A percentile compares a stretch with the other conserved stretches of the same genome.
These are phyloP conservation scores for Melanostigma gelatinosum DNA, from an alignment of 2,113 vertebrate species.

Conservation along the genomic window DNA sequence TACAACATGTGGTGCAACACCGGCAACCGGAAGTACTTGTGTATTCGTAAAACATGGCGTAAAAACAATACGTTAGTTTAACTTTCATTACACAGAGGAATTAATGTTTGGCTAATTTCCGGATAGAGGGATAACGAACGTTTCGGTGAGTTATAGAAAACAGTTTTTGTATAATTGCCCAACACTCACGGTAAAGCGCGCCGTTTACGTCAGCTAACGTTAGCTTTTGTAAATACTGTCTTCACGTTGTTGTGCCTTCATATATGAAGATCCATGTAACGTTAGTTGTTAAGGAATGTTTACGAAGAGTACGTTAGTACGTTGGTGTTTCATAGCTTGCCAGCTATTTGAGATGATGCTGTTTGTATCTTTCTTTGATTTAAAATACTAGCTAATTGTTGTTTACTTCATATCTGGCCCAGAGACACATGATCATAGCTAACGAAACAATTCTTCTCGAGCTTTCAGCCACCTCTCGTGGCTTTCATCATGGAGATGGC, in stretches of 20 bases:
- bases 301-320: neutral
- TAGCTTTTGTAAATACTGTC: slow-evolving; percentile 8
- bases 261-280: neutral
- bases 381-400: neutral
- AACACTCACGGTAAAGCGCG: neutral
- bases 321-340: no score
- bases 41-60: slow-evolving; percentile 1
- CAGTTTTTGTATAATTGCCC: accelerated
- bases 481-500: neutral
- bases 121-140: neutral
- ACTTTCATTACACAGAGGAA: neutral
- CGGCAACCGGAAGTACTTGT: slow-evolving; percentile 44
- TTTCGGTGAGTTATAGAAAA: slow-evolving; percentile 35
- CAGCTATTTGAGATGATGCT: neutral
- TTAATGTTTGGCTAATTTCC: neutral
- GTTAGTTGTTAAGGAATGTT: neutral
- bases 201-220: neutral
- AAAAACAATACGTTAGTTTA: neutral
- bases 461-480: neutral
- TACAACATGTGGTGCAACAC: neutral
- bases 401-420: neutral
- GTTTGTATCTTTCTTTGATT: neutral
- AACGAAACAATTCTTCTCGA: neutral
- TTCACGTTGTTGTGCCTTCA: neutral
- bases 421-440: neutral